Conservation (phyloP, 2,797 vertebrate species). For the Alfaro cultratus region DNA sequence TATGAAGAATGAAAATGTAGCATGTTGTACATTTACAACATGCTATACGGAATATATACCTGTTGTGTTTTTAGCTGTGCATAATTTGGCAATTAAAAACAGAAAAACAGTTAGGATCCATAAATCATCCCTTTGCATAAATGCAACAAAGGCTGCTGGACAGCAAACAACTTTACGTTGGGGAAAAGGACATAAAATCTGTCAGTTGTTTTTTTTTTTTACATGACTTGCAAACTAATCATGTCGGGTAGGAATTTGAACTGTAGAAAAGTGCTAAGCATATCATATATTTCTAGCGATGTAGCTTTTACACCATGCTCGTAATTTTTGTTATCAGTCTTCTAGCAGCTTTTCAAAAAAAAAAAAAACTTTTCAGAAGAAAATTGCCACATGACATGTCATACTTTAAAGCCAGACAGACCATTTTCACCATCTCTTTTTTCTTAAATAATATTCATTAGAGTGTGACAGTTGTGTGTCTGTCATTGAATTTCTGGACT, state of each 20-base stretch:
- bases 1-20: neutral
- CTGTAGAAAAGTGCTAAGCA: slow-evolving; percentile 13
- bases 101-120: neutral
- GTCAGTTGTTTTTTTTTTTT: neutral
- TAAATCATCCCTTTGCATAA: slow-evolving; percentile 8
- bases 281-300: slow-evolving; percentile 21
- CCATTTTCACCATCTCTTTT: slow-evolving; percentile 41
- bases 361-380: slow-evolving; percentile 24
- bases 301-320: neutral
- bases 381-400: slow-evolving; percentile 42
- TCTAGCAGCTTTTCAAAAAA: slow-evolving; percentile 6
- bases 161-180: neutral
- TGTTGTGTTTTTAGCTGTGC: neutral
- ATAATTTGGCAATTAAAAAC: slow-evolving; percentile 1
- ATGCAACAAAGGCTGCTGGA: neutral
- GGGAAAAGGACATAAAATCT: slow-evolving; percentile 7
- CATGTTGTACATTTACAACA: neutral
- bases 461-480: slow-evolving; percentile 59
- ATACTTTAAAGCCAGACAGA: slow-evolving; percentile 45
- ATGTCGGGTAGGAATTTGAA: slow-evolving; percentile 21
- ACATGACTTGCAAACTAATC: slow-evolving; percentile 20
- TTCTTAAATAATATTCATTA: slow-evolving; percentile 46
- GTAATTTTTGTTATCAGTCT: slow-evolving; percentile 27
- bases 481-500: slow-evolving; percentile 45
- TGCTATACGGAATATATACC: neutral